phyloP scores from a whole-genome alignment of 2,113 vertebrate species.

The Progne subis region DNA sequence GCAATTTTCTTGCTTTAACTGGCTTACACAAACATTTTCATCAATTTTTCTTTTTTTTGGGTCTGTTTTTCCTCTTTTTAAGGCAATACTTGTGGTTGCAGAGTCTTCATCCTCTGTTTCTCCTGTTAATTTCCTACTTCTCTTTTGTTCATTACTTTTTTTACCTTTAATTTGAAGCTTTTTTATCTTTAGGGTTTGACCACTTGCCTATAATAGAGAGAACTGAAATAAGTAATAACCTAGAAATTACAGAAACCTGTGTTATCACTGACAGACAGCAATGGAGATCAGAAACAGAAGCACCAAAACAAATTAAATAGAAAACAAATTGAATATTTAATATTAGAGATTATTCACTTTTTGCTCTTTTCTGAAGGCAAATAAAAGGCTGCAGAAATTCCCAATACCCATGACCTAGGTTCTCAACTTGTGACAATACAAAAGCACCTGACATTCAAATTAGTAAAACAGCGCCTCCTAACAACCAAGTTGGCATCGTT shows the following conservation, averaged over 20 bases:
- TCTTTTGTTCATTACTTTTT: conserved; percentile 87
- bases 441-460: background rate
- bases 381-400: background rate
- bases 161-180: conserved; percentile 86
- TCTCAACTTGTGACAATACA: background rate
- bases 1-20: conserved; percentile 84
- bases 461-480: background rate
- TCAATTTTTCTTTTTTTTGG: conserved; percentile 88
- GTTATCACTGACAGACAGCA: background rate
- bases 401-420: background rate
- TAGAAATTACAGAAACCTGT: background rate
- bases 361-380: background rate
- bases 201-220: conserved; percentile 85
- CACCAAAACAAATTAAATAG: background rate
- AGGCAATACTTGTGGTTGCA: conserved; percentile 82
- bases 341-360: background rate
- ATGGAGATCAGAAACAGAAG: background rate
- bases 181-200: conserved; percentile 88
- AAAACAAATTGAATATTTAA: background rate
- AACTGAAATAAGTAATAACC: conserved; percentile 22
- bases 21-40: conserved; percentile 77
- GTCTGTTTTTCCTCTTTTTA: conserved; percentile 88
- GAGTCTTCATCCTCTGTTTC: conserved; percentile 86
- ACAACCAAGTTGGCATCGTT: background rate
- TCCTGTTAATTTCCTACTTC: conserved; percentile 83